Evolutionary conservation across 2,888 invertebrate genomes (phyloP).

Genomic region (Ditula angustiorana): DNA sequence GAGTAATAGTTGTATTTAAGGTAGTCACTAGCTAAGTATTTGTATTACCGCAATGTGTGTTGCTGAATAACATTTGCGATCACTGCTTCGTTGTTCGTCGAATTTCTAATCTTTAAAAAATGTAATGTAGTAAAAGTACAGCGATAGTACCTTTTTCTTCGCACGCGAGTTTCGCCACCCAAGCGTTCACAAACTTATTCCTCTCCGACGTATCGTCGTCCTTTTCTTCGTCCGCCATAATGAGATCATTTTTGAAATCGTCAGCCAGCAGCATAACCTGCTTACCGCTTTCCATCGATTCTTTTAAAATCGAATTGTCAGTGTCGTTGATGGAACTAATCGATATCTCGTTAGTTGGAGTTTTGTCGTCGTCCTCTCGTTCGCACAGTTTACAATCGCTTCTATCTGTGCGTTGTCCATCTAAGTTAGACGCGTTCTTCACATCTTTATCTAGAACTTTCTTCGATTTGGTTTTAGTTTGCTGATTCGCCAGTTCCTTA

Average conservation of each 20-base stretch:
- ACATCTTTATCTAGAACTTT: constrained; percentile 71
- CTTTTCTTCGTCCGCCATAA: constrained; percentile 81
- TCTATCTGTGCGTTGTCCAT: constrained; percentile 65
- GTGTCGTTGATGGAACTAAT: constrained; percentile 80
- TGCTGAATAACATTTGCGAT: too few relatives aligned
- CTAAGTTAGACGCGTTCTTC: constrained; percentile 74
- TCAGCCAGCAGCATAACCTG: constrained; percentile 75
- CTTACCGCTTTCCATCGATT: constrained; percentile 81
- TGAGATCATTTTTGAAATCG: constrained; percentile 80
- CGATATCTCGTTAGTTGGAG: constrained; percentile 81
- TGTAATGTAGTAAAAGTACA: neutral
- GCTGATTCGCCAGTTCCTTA: constrained; percentile 60
- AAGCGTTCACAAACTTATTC: constrained; percentile 81
- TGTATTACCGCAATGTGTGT: too few relatives aligned
- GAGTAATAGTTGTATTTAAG: too few relatives aligned
- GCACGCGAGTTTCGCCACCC: constrained; percentile 77
- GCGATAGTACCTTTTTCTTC: constrained; percentile 78
- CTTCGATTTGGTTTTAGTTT: constrained; percentile 64
- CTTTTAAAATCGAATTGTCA: constrained; percentile 78
- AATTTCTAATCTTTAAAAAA: too few relatives aligned
- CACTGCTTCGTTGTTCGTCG: too few relatives aligned
- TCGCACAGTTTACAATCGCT: constrained; percentile 60
- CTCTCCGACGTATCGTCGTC: constrained; percentile 82
- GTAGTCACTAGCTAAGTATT: too few relatives aligned
- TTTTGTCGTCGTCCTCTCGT: constrained; percentile 74